Base-by-base conservation (phyloP, 1,140 invertebrate genomes). In the Aphelinus certus region DNA sequence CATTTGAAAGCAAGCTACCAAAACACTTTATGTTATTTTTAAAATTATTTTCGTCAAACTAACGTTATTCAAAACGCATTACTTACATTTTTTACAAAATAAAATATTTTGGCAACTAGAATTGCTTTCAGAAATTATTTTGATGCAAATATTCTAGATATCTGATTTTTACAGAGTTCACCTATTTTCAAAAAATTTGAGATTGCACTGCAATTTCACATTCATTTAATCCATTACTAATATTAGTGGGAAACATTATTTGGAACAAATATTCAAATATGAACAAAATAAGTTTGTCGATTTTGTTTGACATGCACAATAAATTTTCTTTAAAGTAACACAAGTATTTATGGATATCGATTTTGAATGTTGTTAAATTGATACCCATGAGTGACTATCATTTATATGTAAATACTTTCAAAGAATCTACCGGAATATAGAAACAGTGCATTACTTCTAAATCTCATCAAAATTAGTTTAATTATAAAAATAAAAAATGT, bases 41-140 rank as follows among this genome's bases (percentile, higher is more conserved):
- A 10, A 45, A 57, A 57, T 48, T 72, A 56, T 57, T 56, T 3
- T 26, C 6, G 42, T 65, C 65, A 1, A 72, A 57, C 53, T 48
- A 70, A 48, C 62, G 65, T 43, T 60, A 49, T 60, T 62, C 5
- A 60, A 58, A 73, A 73, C 7, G 5, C n/a, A 58, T 65, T 61
- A 66, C 62, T 49, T 73, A 55, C 64, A 73, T 57, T 63, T 66
- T 62, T 63, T 73, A 68, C n/a, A 69, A 61, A 60, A n/a, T 61
- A 68, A 69, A 74, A 74, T 74, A 74, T 57, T 68, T 74, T 63
- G 51, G 49, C 43, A 62, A 9, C 55, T 74, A 0, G 3, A 56
- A 9, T 60, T 53, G 43, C 57, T 66, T 62, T 68, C 42, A 57
- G 4, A 58, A 46, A 64, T 48, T 7, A 43, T 49, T 10, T 65